A percentile compares a stretch with the other conserved stretches of the same genome.
Conservation (phyloP, 2,888 invertebrate species). For the Teleiodes luculella region DNA sequence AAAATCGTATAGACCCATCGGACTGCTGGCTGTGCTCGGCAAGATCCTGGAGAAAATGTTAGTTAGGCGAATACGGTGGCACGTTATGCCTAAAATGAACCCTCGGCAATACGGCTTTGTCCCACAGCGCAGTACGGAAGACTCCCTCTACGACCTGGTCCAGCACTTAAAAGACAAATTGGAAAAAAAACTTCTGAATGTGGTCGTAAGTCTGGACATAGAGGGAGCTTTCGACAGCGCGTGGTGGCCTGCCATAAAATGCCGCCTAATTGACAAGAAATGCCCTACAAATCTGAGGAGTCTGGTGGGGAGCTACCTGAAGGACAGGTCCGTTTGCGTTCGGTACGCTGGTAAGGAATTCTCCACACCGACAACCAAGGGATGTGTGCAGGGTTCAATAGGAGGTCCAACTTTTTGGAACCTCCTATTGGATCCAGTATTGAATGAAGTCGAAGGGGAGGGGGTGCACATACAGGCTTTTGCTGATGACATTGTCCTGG, state of each 20-base stretch:
- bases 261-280: too few relatives aligned
- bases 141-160: neutral
- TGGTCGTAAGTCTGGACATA: neutral
- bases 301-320: neutral
- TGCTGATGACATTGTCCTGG: neutral
- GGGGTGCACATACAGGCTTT: too few relatives aligned
- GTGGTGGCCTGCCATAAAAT: neutral
- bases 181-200: neutral
- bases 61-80: conserved; percentile 11
- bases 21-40: conserved; percentile 5
- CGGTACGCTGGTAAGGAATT: neutral
- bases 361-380: neutral
- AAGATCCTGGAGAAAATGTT: neutral
- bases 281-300: too few relatives aligned
- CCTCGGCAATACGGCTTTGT: conserved; percentile 23
- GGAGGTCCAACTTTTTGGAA: neutral
- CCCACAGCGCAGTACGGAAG: conserved; percentile 20
- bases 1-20: conserved; percentile 14
- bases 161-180: neutral
- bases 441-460: neutral
- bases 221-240: neutral
- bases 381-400: conserved; percentile 1
- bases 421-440: neutral
- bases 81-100: conserved; percentile 22
- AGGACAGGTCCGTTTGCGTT: neutral